Conservation (phyloP, 2,113 vertebrate genomes). For the Blennius ocellaris region DNA sequence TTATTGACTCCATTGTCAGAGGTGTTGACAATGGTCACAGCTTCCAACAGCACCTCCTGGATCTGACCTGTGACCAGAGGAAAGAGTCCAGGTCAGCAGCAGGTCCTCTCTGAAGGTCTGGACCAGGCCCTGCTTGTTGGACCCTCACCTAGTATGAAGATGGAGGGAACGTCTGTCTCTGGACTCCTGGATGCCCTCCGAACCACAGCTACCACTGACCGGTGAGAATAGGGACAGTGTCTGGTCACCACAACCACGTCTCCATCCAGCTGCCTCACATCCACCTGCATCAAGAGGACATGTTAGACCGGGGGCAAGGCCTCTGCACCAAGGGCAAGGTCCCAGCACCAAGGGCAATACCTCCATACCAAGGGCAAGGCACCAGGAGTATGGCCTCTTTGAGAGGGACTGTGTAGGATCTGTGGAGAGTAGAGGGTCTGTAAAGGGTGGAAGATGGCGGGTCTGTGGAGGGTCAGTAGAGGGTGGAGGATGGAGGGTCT, state of each 20-base stretch:
- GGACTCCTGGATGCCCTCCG: conserved; percentile 94
- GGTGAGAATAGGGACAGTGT: conserved; percentile 94
- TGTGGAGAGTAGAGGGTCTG: too few relatives aligned
- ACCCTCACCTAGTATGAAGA: conserved; percentile 95
- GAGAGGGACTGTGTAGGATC: too few relatives aligned
- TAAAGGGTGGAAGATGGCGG: too few relatives aligned
- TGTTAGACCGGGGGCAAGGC: too few relatives aligned
- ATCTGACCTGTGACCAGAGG: conserved; percentile 87
- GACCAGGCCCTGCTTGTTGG: background rate
- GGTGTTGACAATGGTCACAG: conserved; percentile 85
- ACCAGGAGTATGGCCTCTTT: too few relatives aligned
- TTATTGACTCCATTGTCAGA: conserved; percentile 92
- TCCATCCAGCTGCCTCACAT: conserved; percentile 96
- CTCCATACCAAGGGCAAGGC: too few relatives aligned
- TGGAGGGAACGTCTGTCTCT: conserved; percentile 89
- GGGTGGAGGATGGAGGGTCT: too few relatives aligned
- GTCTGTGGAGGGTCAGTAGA: too few relatives aligned
- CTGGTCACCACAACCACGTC: conserved; percentile 96
- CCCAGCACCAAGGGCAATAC: too few relatives aligned
- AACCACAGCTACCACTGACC: conserved; percentile 95
- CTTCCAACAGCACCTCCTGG: conserved; percentile 95
- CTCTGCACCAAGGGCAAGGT: too few relatives aligned
- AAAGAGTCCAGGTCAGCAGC: background rate
- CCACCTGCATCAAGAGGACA: conserved; percentile 84
- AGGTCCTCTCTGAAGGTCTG: too few relatives aligned